Evolutionary conservation across 2,797 vertebrate species (phyloP), one percentile per base, ranked within the genome.

Genomic region (Rhynchotus rufescens): DNA sequence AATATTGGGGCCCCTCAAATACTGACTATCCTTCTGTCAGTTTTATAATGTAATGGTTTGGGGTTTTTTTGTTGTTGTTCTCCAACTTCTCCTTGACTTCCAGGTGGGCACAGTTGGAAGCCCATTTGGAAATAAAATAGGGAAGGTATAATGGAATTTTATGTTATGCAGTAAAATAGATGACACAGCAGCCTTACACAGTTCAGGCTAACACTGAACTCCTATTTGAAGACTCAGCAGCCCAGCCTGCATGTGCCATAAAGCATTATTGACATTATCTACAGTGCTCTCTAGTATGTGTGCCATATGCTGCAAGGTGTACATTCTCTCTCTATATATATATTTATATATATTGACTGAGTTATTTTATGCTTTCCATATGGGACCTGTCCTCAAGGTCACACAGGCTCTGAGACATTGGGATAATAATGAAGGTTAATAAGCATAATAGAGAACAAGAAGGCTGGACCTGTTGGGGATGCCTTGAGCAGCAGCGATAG

Each of bases 181-280:
- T 1, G 5, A 7, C 32, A 38, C 36, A 60, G 54, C 54, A 66
- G 38, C 52, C 57, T 36, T 36, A 36, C 36, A 36, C 36, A 36
- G 36, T 36, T 36, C 36, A 61, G 42, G 21, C 19, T 21, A 60
- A 34, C 44, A 10, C 5, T 67, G 77, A 73, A 56, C 32, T 64
- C 45, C 54, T 2, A 32, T 0, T 51, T 69, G 60, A 80, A 88
- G 44, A 19, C 81, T 95, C 54, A 72, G 64, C 79, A 93, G 51
- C 86, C 36, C 9, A 6, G 38, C 40, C 80, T 1, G 0, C 22
- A 40, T 5, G 4, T 22, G 15, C 44, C 0, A 0, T 20, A 61
- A 56, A 93, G 56, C 28, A 26, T 78, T 75, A 10, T 45, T 62
- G 76, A 21, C 69, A 79, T 84, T 64, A 93, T 30, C 73, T 68